Percentiles rank a stretch among this genome's conserved stretches.
Evolutionary conservation across 2,888 invertebrate species (phyloP).

Genomic region (Callyntrura guangdongensis): DNA sequence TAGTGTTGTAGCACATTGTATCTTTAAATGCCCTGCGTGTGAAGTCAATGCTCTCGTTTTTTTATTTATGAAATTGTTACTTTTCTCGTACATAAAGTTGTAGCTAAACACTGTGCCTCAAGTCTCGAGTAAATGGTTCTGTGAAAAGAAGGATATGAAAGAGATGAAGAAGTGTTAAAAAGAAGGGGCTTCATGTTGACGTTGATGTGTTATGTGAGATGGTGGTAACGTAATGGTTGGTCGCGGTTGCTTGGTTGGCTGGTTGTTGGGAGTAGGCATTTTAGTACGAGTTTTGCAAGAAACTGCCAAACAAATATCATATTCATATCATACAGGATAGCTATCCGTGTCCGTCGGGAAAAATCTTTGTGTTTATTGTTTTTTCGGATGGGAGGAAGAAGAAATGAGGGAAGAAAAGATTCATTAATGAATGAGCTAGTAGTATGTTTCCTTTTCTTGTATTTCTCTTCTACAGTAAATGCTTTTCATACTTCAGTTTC

Average conservation of each 20-base stretch:
- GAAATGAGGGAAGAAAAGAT: neutral
- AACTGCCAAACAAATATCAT: conserved; percentile 23
- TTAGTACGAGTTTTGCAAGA: neutral
- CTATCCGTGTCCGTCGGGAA: neutral
- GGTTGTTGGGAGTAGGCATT: conserved; percentile 1
- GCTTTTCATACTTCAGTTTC: neutral
- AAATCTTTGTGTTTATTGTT: neutral
- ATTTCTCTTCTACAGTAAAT: neutral
- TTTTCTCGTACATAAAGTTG: conserved; percentile 4
- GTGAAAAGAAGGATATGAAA: conserved; percentile 10
- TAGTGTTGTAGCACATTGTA: neutral
- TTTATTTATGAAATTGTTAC: conserved; percentile 57
- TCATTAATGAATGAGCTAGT: no score
- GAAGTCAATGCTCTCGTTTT: conserved; percentile 76
- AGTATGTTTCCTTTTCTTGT: neutral
- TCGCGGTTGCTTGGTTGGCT: conserved; percentile 41
- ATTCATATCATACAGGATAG: conserved; percentile 1
- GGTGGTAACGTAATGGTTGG: conserved; percentile 33
- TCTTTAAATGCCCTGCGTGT: neutral
- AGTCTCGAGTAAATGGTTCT: conserved; percentile 22
- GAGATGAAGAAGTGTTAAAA: conserved; percentile 18
- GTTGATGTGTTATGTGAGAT: conserved; percentile 9
- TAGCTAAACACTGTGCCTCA: neutral
- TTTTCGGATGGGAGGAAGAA: neutral
- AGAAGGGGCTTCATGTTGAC: conserved; percentile 28